Percentiles rank a stretch among this genome's conserved stretches.
phyloP scores from a whole-genome alignment of 1,140 invertebrate genomes.

The Drosophila mauritiana region DNA sequence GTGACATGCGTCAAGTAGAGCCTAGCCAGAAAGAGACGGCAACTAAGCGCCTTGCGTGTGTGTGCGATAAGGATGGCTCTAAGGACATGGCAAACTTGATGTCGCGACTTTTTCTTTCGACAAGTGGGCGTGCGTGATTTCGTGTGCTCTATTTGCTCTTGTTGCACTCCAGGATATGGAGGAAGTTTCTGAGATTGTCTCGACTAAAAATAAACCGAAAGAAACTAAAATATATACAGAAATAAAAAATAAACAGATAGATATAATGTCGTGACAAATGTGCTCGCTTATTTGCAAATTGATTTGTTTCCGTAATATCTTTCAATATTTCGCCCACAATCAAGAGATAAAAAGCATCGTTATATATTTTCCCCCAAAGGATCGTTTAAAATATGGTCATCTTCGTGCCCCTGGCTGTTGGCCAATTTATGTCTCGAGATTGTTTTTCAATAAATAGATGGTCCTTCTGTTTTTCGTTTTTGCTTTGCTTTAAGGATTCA shows the following conservation, averaged over 20 bases:
- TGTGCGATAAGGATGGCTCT: background rate
- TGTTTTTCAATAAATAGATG: conserved; percentile 74
- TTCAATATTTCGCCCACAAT: background rate
- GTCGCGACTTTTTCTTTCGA: conserved; percentile 44
- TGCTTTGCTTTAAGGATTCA: conserved; percentile 10
- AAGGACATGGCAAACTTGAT: conserved; percentile 28
- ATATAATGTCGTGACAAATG: background rate
- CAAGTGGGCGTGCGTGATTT: conserved; percentile 57
- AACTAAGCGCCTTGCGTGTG: conserved; percentile 2
- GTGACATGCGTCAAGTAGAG: conserved; percentile 66
- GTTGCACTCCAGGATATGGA: conserved; percentile 5
- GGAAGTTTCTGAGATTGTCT: conserved; percentile 18
- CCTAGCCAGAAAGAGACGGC: conserved; percentile 25
- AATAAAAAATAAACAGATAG: too few species aligned
- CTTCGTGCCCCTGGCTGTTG: background rate
- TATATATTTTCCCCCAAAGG: background rate
- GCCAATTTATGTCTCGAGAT: conserved; percentile 42
- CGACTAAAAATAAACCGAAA: conserved; percentile 16
- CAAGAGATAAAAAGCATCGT: conserved; percentile 1
- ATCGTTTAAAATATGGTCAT: conserved; percentile 9
- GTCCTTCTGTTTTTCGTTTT: conserved; percentile 13
- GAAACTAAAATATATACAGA: background rate
- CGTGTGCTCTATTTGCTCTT: conserved; percentile 27
- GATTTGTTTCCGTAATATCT: background rate
- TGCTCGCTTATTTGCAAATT: background rate